Conservation (phyloP, 1,140 invertebrate genomes). For the Lithobius niger region DNA sequence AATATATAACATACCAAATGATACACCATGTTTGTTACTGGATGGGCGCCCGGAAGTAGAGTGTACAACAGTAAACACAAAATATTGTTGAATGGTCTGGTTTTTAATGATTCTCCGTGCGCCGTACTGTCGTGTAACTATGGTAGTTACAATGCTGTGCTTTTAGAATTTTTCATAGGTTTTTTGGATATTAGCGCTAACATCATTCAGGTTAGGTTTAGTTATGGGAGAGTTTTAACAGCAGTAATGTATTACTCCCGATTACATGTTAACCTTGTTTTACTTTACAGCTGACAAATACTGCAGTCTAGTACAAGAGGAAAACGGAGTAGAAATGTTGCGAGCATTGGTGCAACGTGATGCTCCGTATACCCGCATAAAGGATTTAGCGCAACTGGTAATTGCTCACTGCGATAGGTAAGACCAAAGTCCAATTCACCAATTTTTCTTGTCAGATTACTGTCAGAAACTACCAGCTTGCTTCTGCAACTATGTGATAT, state of each 20-base stretch:
- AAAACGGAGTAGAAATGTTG: slow-evolving; percentile 66
- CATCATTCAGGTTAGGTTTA: not conserved
- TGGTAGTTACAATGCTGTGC: not conserved
- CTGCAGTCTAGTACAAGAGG: slow-evolving; percentile 66
- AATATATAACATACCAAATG: too few species aligned
- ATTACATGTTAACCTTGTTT: slow-evolving; percentile 7
- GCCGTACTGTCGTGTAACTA: not conserved
- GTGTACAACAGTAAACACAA: too few species aligned
- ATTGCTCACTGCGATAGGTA: slow-evolving; percentile 44
- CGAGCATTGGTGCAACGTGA: slow-evolving; percentile 47
- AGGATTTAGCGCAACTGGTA: slow-evolving; percentile 48
- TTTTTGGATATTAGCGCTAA: not conserved
- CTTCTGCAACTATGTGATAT: too few species aligned
- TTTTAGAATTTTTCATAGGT: not conserved
- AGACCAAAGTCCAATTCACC: not conserved
- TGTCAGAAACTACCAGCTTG: too few species aligned
- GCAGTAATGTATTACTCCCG: too few species aligned
- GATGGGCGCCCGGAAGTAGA: too few species aligned
- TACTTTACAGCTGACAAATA: slow-evolving; percentile 66
- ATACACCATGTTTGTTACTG: too few species aligned
- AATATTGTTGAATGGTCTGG: too few species aligned
- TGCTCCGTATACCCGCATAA: slow-evolving; percentile 46
- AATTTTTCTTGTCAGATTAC: too few species aligned
- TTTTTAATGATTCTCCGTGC: too few species aligned
- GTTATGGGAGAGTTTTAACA: too few species aligned